Conservation (phyloP, 2,888 invertebrate genomes). For the Drosophila emarginata region DNA sequence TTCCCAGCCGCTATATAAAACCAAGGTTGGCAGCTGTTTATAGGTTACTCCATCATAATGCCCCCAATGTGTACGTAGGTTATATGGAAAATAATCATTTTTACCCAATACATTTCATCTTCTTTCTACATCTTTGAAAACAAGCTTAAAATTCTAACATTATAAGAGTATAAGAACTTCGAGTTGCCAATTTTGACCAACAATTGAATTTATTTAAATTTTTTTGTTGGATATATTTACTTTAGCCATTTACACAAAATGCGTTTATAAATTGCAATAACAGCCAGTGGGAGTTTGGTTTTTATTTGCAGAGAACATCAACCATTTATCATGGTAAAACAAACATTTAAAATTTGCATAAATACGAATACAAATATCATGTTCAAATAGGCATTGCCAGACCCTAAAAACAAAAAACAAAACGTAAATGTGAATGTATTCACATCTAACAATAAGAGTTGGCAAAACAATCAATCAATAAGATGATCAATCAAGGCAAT, state of each 20-base stretch:
- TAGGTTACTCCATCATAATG: too few relatives aligned
- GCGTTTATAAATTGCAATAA: slow-evolving; percentile 20
- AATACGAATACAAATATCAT: slow-evolving; percentile 30
- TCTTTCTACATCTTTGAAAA: too few relatives aligned
- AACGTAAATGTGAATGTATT: not conserved
- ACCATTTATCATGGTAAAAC: slow-evolving; percentile 28
- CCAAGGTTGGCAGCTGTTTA: not conserved
- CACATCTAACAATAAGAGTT: slow-evolving; percentile 8
- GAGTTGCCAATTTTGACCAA: too few relatives aligned
- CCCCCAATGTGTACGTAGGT: too few relatives aligned
- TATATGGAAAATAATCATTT: too few relatives aligned
- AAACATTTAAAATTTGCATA: slow-evolving; percentile 41
- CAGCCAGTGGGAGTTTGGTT: slow-evolving; percentile 7
- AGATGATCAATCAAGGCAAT: slow-evolving; percentile 39
- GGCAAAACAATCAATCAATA: slow-evolving; percentile 43
- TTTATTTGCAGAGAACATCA: slow-evolving; percentile 1
- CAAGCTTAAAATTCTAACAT: too few relatives aligned
- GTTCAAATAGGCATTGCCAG: slow-evolving; percentile 32
- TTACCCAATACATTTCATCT: too few relatives aligned
- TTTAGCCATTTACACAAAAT: not conserved
- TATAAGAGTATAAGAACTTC: too few relatives aligned
- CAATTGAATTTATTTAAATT: too few relatives aligned
- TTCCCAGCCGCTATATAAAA: not conserved
- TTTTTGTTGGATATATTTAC: not conserved
- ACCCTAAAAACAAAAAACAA: slow-evolving; percentile 11